Evolutionary conservation across 2,888 invertebrate species (phyloP), one percentile per base, ranked within the genome.

Genomic region (Silvanus unidentatus): DNA sequence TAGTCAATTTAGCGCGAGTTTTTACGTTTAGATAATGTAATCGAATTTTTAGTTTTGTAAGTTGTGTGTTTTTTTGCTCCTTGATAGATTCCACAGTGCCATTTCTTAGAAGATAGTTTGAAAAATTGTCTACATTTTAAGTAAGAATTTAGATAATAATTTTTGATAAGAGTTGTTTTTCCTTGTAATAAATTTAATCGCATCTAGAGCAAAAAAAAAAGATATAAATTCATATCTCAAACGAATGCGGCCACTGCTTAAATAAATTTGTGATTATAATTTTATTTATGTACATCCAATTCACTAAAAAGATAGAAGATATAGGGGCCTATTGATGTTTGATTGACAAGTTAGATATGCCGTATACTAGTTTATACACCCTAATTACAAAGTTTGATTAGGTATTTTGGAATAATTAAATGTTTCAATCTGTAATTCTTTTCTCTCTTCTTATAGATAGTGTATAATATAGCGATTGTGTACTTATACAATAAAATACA

Each of bases 321-420:
- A 48, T 36, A 10, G 11, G 43, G 39, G 47, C 28, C 39, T 46
- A 47, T 44, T 58, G 58, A 57, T 59, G 47, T 55, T 43, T 56
- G 61, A 61, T 58, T 61, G 61, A 61, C 59, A 59, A 53, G 49
- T 43, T 46, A 46, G 59, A 58, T 61, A 58, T 53, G 43, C 47
- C 44, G 47, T 54, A 53, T 54, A 52, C 56, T 52, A 54, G 45
- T 50, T 58, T 53, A 53, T 53, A 56, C 50, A 57, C 44, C 48
- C 53, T 58, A 55, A 58, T 60, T 58, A 61, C 56, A 54, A 58
- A 54, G 58, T 57, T 51, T 55, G 50, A 56, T 57, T 54, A 55
- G 49, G 42, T 40, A 39, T 37, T 46, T 41, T 42, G 28, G 42
- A 40, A 44, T 44, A 43, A 47, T 47, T 44, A 40, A 39, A 39